Conservation (phyloP, 2,113 vertebrate genomes). For the Lipophrys pholis region DNA sequence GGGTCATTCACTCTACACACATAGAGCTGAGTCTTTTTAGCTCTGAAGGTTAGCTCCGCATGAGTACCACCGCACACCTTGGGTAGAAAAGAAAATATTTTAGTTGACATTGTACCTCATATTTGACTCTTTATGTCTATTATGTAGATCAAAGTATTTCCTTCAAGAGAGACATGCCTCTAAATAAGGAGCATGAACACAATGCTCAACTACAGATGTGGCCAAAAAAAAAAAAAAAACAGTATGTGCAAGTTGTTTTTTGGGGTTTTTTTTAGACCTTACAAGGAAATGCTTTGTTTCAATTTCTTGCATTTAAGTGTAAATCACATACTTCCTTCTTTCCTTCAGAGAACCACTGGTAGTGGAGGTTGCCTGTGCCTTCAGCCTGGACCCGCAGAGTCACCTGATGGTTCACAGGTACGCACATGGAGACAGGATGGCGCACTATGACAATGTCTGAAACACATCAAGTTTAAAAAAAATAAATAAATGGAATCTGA, state of each 20-base stretch:
- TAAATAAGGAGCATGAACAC: no score
- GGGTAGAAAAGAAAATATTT: not conserved
- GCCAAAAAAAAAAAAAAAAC: no score
- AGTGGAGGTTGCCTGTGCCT: conserved; percentile 76
- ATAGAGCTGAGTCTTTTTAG: conserved; percentile 80
- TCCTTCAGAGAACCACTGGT: conserved; percentile 88
- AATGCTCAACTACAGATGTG: no score
- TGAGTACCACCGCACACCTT: conserved; percentile 81
- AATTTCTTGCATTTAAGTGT: no score
- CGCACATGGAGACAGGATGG: conserved; percentile 82
- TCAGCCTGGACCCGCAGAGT: conserved; percentile 82
- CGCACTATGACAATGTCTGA: conserved; percentile 84
- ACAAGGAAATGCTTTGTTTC: no score
- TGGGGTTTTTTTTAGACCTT: no score
- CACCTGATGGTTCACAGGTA: conserved; percentile 83
- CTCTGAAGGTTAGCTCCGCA: conserved; percentile 79
- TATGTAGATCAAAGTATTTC: not conserved
- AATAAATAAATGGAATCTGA: not conserved
- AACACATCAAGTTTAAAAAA: conserved; percentile 19
- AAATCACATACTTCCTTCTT: conserved; percentile 74
- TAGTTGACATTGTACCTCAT: not conserved
- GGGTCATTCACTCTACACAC: conserved; percentile 86
- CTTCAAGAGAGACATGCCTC: not conserved
- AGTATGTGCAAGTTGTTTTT: no score
- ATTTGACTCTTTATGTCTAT: not conserved